These are phyloP conservation scores for Papilio elwesi DNA, from an alignment of 2,888 invertebrate species.

Conservation along the genomic window DNA sequence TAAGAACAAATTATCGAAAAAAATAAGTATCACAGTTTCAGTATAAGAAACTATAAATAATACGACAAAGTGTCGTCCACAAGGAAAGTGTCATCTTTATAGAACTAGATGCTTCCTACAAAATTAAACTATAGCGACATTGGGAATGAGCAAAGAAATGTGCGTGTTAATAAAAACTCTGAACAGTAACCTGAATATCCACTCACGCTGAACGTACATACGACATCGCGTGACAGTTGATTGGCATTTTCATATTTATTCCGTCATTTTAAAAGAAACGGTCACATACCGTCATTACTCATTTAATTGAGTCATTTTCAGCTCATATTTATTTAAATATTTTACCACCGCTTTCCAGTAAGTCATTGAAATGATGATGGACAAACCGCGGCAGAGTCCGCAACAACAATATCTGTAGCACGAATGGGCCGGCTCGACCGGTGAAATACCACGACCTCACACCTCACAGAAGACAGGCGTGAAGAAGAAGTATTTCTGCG, in stretches of 20 bases:
- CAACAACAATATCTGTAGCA: no score
- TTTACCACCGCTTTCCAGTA: background rate
- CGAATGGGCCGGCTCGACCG: no score
- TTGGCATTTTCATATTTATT: slow-evolving; percentile 28
- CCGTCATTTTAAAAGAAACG: slow-evolving; percentile 21
- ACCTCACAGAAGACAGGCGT: no score
- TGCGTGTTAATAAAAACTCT: slow-evolving; percentile 15
- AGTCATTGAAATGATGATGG: background rate
- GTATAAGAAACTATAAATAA: background rate
- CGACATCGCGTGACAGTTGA: slow-evolving; percentile 29
- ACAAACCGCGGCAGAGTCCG: background rate
- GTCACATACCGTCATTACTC: background rate
- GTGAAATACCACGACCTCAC: no score
- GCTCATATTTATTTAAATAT: background rate
- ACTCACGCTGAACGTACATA: slow-evolving; percentile 10
- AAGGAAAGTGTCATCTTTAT: slow-evolving; percentile 13
- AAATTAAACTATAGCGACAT: background rate
- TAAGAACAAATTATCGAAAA: background rate
- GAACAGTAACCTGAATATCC: slow-evolving; percentile 20
- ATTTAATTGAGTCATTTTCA: background rate
- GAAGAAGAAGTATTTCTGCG: no score
- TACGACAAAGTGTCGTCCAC: background rate
- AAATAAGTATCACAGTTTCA: background rate
- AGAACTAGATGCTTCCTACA: slow-evolving; percentile 19
- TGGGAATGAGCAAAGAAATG: slow-evolving; percentile 3